Base-by-base conservation (phyloP, 1,140 invertebrate genomes). In the Hydropsyche tenuis region DNA sequence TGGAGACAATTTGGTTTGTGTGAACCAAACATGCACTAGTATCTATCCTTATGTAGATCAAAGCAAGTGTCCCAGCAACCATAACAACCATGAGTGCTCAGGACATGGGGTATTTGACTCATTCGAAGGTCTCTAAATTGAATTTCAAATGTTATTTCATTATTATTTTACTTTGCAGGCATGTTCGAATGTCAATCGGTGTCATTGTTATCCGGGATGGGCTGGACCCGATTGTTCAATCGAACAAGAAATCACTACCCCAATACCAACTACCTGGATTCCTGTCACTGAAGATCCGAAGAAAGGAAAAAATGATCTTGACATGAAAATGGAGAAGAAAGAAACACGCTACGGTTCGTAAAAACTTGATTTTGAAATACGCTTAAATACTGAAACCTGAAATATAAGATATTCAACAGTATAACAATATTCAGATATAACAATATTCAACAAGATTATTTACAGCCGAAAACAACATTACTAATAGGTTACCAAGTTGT, bases 111-210 rank as follows among this genome's bases (percentile, higher is more conserved):
- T 96, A 88, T 16, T 3, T 3, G 2, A 1, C 3, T 3, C 7
- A 60, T 22, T 27, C 53, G 14, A 6, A 6, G 4, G 22, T 11
- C 3, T 27, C 1, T 5, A 20, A 11, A 60, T 60, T 22, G 9
- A 23, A 22, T 60, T 23, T 7, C 6, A 73, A 46, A 12, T 48
- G 12, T 4, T 6, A 48, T 7, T 48, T n/a, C 14, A 4, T 3
- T 3, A 48, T 48, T 48, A 12, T 12, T 16, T 14, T n/a, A 48
- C 3, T n/a, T 48, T 75, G 63, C 84, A 98, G 96, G 89, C 93
- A 60, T 99, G 97, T 84, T 96, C 96, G 1, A 98, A 97, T 82
- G 85, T 90, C 46, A 96, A 96, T 82, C 93, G 91, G 76, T 99
- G 97, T 84, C 92, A 94, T 80, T 99, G 97, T 86, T 86, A 94